Evolutionary conservation across 2,113 vertebrate genomes (phyloP).

Genomic region (Isurus oxyrinchus): DNA sequence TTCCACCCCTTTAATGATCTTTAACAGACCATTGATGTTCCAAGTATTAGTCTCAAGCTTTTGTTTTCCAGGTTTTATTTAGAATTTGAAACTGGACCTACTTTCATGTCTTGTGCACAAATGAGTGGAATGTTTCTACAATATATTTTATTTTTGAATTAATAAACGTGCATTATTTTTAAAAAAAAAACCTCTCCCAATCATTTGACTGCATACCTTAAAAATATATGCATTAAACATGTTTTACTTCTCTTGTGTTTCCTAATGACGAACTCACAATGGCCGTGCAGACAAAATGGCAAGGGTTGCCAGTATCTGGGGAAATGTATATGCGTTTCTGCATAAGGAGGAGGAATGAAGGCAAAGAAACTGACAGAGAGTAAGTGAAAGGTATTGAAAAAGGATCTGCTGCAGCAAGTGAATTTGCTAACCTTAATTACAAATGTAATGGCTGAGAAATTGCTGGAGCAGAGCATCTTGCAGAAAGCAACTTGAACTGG

Average conservation of each 20-base stretch:
- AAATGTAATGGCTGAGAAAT: not conserved
- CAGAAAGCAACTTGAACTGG: not conserved
- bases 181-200: not conserved
- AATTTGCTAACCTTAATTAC: not conserved
- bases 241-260: not conserved
- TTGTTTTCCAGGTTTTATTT: not conserved
- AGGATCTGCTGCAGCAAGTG: not conserved
- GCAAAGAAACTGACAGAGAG: not conserved
- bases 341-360: not conserved
- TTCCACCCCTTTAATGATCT: not conserved
- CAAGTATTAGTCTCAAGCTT: not conserved
- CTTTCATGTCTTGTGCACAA: slow-evolving; percentile 1
- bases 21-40: not conserved
- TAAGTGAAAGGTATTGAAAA: not conserved
- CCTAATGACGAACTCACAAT: not conserved
- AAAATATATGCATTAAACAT: not conserved
- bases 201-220: not conserved
- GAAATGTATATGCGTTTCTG: not conserved
- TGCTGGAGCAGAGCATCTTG: not conserved
- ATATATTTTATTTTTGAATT: slow-evolving; percentile 33
- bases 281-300: not conserved
- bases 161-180: slow-evolving; percentile 31
- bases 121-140: slow-evolving; percentile 8
- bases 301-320: not conserved
- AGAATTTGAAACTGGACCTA: not conserved